Evolutionary conservation across 2,113 vertebrate genomes (phyloP).

Genomic region (Genyomyrus donnyi): DNA sequence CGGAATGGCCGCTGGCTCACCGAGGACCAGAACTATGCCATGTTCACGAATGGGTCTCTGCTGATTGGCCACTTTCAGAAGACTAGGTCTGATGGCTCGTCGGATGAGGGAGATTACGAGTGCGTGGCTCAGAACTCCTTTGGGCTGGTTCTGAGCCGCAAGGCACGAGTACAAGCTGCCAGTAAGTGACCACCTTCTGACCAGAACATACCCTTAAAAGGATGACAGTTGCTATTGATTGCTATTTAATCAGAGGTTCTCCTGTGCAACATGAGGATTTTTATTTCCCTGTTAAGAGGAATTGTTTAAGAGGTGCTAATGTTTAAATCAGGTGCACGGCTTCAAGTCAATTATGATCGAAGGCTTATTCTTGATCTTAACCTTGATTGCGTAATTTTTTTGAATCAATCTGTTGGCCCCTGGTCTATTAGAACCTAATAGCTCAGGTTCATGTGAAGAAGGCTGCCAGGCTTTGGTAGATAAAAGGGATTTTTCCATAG

Average conservation of each 20-base stretch:
- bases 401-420: not conserved
- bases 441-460: slow-evolving; percentile 9
- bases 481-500: not conserved
- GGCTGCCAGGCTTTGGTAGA: not conserved
- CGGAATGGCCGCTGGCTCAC: slow-evolving; percentile 68
- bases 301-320: not conserved
- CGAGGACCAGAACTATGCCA: slow-evolving; percentile 60
- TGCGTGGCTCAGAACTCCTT: slow-evolving; percentile 90
- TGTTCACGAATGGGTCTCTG: slow-evolving; percentile 82
- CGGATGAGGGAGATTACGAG: slow-evolving; percentile 92
- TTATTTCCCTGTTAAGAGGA: not conserved
- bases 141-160: slow-evolving; percentile 86
- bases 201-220: not conserved
- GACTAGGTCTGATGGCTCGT: slow-evolving; percentile 62
- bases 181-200: slow-evolving; percentile 67
- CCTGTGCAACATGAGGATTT: not conserved
- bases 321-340: not conserved
- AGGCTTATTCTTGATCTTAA: not conserved
- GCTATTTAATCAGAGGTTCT: not conserved
- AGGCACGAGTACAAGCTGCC: slow-evolving; percentile 86
- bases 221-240: not conserved
- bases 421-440: not conserved
- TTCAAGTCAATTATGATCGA: not conserved
- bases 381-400: not conserved
- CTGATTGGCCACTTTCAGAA: slow-evolving; percentile 76